Base-by-base conservation (phyloP, 2,113 vertebrate species). In the Rana temporaria region DNA sequence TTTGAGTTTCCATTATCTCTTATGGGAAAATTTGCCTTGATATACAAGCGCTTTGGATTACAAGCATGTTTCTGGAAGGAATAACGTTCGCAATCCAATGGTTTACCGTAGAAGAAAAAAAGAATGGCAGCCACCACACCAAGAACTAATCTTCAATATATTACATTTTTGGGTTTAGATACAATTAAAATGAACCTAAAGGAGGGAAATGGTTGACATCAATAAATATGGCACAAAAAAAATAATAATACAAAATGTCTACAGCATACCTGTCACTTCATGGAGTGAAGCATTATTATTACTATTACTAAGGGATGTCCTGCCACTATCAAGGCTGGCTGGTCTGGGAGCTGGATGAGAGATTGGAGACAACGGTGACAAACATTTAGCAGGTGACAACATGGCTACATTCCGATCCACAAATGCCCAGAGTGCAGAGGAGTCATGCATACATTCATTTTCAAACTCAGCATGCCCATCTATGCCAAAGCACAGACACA, bases 261-360 rank as follows among this genome's bases (percentile, higher is more conserved):
- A 90, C 87, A 90, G 92, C 94, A 85, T 98, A 98, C 96, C 97
- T 98, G 96, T 97, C 89, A 91, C 92, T 95, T 96, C 95, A 92
- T 96, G 90, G 89, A 95, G 93, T 89, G 96, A 96, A 87, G 93
- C 96, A 92, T 96, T 97, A 94, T 97, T 96, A 95, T 97, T 97
- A 94, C 95, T 97, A 95, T 97, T 97, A 92, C 94, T 97, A 97
- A 95, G 94, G 93, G 90, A 95, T 92, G 95, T 97, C 93, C 94
- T 96, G 94, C 95, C 95, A 95, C 96, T 98, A 96, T 97, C 96
- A 93, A 97, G 96, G 94, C 96, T 97, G 94, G 95, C 87, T 93
- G 96, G 96, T 94, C 97, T 96, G 87, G 96, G 95, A 91, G 94
- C 96, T 98, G 92, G 93, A 93, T 90, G 90, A 85, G 85, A 90